Evolutionary conservation across 2,888 invertebrate genomes (phyloP), one percentile per base, ranked within the genome.

Genomic region (Agapetus fuscipes): DNA sequence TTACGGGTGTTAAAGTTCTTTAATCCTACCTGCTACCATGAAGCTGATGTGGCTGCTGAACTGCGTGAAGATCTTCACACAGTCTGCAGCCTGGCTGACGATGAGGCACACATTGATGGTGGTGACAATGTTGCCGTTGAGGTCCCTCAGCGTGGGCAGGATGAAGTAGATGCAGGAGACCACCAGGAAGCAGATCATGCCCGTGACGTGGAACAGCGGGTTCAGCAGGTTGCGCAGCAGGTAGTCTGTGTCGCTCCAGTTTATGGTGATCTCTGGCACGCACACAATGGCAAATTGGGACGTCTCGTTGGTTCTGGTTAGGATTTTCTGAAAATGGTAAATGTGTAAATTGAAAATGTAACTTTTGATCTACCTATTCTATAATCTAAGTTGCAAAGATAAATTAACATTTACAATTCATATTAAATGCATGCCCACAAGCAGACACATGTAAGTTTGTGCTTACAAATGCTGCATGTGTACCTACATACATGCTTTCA

Each of bases 81-180:
- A 70, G 56, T 85, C 82, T 6, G 87, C 85, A 5, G 78, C 78
- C 59, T 88, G 84, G 50, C 78, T 79, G 3, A 82, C 64, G 53
- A 87, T 80, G 49, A 88, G 65, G 53, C 88, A 88, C 29, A 87
- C 56, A 40, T 79, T 79, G 55, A 88, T 80, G 31, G 85, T 87
- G 2, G 87, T 86, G 42, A 88, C 76, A 48, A 88, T 87, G 57
- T 88, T 88, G 2, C 88, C 88, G 24, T 85, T 79, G 34, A 88
- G 68, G 64, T 89, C 87, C 55, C 86, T 66, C 39, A 89, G 62
- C 34, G 87, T 86, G 10, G 88, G 87, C 55, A 89, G 62, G 26
- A 88, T 78, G 60, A 88, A 88, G 56, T 88, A 88, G 45, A 87
- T 75, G 30, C 87, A 74, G 3, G 87, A 83, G 25, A 86, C 77